These are phyloP conservation scores for Hydraecia micacea DNA, from an alignment of 2,888 invertebrate species.

Conservation along the genomic window DNA sequence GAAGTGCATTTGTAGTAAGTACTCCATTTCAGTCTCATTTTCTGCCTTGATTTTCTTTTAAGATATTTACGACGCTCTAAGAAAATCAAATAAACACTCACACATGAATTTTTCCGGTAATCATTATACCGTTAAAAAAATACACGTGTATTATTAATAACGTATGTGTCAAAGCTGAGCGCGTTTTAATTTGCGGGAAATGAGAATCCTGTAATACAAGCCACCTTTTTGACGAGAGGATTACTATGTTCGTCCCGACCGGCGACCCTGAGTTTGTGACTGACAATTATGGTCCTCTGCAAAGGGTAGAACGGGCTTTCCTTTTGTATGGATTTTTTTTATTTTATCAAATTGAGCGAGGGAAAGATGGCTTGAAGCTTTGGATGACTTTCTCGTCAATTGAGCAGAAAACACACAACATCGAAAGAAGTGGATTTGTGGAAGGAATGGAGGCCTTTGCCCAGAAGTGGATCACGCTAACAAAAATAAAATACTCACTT, in stretches of 20 bases:
- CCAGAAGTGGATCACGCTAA: background rate
- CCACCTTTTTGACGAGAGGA: slow-evolving; percentile 44
- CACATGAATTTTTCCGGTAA: background rate
- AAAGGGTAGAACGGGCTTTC: background rate
- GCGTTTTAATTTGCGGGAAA: slow-evolving; percentile 55
- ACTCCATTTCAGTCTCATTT: background rate
- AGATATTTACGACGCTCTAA: background rate
- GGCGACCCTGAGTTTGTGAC: slow-evolving; percentile 1
- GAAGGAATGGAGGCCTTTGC: background rate
- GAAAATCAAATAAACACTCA: slow-evolving; percentile 9
- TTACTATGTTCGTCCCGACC: slow-evolving; percentile 17
- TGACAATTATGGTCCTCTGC: slow-evolving; percentile 14
- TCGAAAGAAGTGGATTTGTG: no score
- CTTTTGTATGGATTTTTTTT: background rate
- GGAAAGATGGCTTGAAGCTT: background rate
- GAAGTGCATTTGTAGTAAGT: background rate
- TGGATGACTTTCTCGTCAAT: background rate
- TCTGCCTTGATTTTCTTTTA: background rate
- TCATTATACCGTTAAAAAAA: slow-evolving; percentile 23
- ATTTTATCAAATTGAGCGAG: background rate
- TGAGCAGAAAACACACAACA: background rate
- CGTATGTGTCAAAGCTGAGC: slow-evolving; percentile 35
- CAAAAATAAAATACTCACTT: background rate
- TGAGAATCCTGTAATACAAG: slow-evolving; percentile 53
- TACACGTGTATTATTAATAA: slow-evolving; percentile 39